Evolutionary conservation across 1,140 invertebrate species (phyloP).

Genomic region (Neodiprion fabricii): DNA sequence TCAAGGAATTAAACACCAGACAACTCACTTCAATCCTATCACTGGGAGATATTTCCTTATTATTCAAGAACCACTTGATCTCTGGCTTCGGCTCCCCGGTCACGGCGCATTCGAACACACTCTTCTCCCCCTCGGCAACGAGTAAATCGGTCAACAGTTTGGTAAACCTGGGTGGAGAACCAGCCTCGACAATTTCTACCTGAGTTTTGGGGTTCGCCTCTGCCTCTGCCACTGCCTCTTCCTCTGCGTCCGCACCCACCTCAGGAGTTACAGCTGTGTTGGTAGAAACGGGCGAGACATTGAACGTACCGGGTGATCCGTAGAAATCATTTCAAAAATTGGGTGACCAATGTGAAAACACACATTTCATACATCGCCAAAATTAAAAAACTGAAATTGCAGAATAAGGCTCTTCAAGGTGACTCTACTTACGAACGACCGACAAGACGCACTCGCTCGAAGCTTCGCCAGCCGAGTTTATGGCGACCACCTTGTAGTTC

Average conservation of each 20-base stretch:
- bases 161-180: constrained; percentile 71
- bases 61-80: constrained; percentile 79
- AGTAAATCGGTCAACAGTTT: constrained; percentile 73
- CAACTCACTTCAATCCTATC: constrained; percentile 61
- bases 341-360: neutral
- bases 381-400: neutral
- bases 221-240: constrained; percentile 49
- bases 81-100: constrained; percentile 75
- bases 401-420: too few relatives aligned
- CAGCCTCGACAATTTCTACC: constrained; percentile 46
- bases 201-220: constrained; percentile 37
- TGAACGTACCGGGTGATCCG: neutral
- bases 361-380: neutral
- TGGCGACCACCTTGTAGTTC: constrained; percentile 80
- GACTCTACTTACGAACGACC: constrained; percentile 55
- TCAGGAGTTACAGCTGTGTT: neutral
- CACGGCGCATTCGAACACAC: constrained; percentile 75
- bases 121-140: constrained; percentile 72
- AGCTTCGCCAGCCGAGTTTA: constrained; percentile 81
- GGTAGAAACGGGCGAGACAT: too few relatives aligned
- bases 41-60: constrained; percentile 63
- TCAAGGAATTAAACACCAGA: neutral
- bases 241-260: constrained; percentile 14
- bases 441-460: constrained; percentile 75
- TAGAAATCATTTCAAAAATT: neutral